These are phyloP conservation scores for Phenganax subtilis DNA, from an alignment of 92 coral and sea anemone species.

Conservation along the genomic window DNA sequence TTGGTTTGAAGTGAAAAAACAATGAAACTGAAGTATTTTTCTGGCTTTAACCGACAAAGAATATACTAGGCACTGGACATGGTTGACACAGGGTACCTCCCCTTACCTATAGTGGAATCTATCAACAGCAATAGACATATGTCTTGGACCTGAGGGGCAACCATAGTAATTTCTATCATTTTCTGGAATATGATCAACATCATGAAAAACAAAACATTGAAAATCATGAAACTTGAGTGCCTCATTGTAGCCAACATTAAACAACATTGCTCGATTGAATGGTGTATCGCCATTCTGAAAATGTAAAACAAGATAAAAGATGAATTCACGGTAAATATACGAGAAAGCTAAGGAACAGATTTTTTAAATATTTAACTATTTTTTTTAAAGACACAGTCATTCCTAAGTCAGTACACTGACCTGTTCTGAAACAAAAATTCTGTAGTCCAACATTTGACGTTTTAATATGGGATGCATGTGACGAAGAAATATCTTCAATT, in stretches of 20 bases:
- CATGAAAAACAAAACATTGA: conserved; percentile 49
- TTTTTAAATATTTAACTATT: neutral
- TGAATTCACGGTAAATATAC: neutral
- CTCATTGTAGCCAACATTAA: conserved; percentile 51
- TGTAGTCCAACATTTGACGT: conserved; percentile 76
- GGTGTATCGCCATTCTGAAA: conserved; percentile 44
- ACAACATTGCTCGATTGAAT: conserved; percentile 55
- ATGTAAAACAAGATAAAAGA: neutral
- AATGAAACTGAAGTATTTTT: neutral
- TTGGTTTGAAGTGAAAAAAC: neutral
- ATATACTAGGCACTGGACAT: neutral
- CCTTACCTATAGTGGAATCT: conserved; percentile 47
- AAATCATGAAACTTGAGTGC: conserved; percentile 42
- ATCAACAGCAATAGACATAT: conserved; percentile 49
- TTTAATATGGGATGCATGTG: conserved; percentile 89
- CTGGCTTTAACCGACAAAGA: neutral
- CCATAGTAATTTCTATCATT: conserved; percentile 43
- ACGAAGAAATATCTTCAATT: conserved; percentile 69
- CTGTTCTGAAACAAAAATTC: conserved; percentile 82
- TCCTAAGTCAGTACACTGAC: conserved; percentile 25
- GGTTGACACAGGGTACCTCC: neutral
- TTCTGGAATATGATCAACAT: conserved; percentile 50
- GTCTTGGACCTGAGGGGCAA: conserved; percentile 46
- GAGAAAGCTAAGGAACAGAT: neutral
- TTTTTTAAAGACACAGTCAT: too few species aligned